A percentile compares a stretch with the other conserved stretches of the same genome.
phyloP scores from a whole-genome alignment of 2,888 invertebrate species.

The Dusona sp. region DNA sequence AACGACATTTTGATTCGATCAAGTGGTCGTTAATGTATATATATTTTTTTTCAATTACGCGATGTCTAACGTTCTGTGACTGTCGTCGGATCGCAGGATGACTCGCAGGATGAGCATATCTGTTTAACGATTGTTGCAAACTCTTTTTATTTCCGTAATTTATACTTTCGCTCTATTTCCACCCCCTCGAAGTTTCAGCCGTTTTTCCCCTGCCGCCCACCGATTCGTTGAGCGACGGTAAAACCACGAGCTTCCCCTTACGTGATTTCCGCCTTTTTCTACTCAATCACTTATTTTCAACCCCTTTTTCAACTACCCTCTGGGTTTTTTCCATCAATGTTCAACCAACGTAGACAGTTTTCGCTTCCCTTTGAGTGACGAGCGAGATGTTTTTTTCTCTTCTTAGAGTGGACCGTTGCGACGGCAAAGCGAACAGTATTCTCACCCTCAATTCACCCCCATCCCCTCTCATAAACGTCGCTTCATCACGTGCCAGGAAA shows the following conservation, averaged over 20 bases:
- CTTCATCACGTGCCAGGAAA: conserved; percentile 62
- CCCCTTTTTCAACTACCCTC: conserved; percentile 47
- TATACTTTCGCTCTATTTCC: conserved; percentile 38
- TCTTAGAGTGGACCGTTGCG: conserved; percentile 58
- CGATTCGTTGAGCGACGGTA: conserved; percentile 68
- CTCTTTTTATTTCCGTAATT: conserved; percentile 51
- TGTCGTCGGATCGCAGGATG: neutral
- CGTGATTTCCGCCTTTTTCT: conserved; percentile 71
- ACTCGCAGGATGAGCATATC: conserved; percentile 4
- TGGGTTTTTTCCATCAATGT: conserved; percentile 43
- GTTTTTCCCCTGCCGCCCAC: conserved; percentile 39
- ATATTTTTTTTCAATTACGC: neutral
- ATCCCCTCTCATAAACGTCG: conserved; percentile 5
- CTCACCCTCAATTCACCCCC: conserved; percentile 51
- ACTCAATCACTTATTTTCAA: conserved; percentile 54
- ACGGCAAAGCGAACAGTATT: conserved; percentile 61
- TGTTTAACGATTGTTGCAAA: conserved; percentile 21
- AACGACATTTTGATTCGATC: neutral
- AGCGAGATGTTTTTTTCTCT: conserved; percentile 50
- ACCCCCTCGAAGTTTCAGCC: conserved; percentile 2
- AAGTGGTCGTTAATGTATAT: neutral
- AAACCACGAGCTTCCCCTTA: conserved; percentile 65
- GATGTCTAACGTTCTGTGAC: neutral
- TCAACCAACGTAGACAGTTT: conserved; percentile 47
- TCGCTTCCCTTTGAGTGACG: conserved; percentile 63